These are phyloP conservation scores for Conopomorpha cramerella DNA, from an alignment of 1,140 invertebrate species.

Conservation along the genomic window DNA sequence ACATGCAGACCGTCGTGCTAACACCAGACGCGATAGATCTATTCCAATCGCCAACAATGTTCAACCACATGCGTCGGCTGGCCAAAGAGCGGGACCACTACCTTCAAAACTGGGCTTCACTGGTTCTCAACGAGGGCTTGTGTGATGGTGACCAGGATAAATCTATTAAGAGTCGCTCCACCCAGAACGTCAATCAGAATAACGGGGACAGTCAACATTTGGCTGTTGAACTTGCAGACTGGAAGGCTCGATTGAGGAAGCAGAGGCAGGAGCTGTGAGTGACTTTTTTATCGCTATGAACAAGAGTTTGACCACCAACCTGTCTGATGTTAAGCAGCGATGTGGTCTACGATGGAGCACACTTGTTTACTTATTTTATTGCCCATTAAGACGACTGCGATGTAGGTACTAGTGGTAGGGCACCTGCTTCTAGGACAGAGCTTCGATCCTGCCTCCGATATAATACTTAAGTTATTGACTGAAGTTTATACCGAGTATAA, in stretches of 20 bases:
- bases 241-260: constrained; percentile 85
- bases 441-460: no score
- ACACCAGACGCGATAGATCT: constrained; percentile 78
- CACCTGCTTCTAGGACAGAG: no score
- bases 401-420: no score
- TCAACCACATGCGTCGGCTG: constrained; percentile 78
- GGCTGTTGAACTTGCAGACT: constrained; percentile 89
- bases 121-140: constrained; percentile 42
- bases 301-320: no score
- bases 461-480: no score
- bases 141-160: constrained; percentile 40
- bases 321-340: no score
- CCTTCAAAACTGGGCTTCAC: constrained; percentile 60
- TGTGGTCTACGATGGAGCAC: no score
- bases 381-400: no score
- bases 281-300: constrained; percentile 2
- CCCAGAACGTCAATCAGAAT: no score
- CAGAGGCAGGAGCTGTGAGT: constrained; percentile 88
- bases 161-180: constrained; percentile 35
- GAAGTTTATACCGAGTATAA: no score
- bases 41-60: constrained; percentile 73
- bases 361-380: no score
- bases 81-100: constrained; percentile 83
- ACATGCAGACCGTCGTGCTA: constrained; percentile 85
- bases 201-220: constrained; percentile 81